Evolutionary conservation across 2,113 vertebrate genomes (phyloP).

Genomic region (Urocynchramus pylzowi): DNA sequence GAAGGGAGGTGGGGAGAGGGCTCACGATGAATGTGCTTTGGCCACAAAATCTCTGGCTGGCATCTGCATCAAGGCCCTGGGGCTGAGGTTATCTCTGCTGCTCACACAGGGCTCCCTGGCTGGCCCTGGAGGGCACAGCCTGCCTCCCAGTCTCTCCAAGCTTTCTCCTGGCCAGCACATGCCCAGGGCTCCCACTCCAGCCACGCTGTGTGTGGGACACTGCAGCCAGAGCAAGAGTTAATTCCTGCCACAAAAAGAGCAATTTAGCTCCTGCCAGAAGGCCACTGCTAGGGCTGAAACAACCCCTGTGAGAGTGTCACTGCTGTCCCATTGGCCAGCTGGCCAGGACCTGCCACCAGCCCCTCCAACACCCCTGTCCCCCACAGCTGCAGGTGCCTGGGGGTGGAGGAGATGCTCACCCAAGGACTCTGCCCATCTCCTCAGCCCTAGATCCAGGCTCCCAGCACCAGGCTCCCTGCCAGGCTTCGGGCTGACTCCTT

Average conservation of each 20-base stretch:
- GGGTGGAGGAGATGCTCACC: background rate
- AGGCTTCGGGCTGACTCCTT: background rate
- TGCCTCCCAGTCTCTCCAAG: background rate
- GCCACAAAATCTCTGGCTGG: background rate
- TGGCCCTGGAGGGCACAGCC: background rate
- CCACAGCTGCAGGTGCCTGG: background rate
- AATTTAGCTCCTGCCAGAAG: background rate
- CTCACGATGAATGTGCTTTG: background rate
- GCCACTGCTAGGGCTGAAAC: background rate
- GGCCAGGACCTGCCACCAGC: background rate
- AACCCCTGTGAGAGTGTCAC: background rate
- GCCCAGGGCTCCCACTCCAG: background rate
- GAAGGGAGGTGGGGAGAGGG: background rate
- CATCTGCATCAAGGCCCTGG: rapidly evolving
- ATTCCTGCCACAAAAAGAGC: background rate
- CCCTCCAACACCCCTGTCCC: background rate
- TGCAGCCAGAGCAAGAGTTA: background rate
- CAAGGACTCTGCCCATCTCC: background rate
- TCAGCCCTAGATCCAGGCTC: background rate
- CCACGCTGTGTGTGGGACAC: rapidly evolving
- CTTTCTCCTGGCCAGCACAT: background rate
- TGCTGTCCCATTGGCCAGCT: rapidly evolving
- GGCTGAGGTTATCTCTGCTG: background rate
- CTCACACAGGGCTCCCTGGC: background rate
- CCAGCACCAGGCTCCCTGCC: background rate